Evolutionary conservation across 2,888 invertebrate species (phyloP), one percentile per base, ranked within the genome.

Genomic region (Spisula subtruncata): DNA sequence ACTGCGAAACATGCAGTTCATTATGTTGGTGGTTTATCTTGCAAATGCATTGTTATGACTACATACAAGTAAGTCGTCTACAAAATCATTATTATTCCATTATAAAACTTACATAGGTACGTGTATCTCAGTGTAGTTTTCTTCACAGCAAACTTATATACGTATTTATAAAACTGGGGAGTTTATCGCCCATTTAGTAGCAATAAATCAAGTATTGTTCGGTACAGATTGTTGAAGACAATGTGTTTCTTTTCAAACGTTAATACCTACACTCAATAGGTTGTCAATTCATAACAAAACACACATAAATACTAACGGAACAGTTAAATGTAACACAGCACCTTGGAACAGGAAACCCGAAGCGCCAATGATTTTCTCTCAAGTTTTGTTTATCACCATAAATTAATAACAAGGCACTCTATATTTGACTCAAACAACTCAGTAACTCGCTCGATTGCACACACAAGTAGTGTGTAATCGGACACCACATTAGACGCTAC

Each of bases 381-480:
- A 83, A 81, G 87, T 35, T 81, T 83, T 83, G 88, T 88, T 80
- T 84, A 91, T 86, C 89, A 87, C 86, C 84, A 91, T 90, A 89
- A 92, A 92, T 90, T 92, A 91, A 91, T 93, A 90, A 87, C 71
- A 85, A 66, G 86, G 83, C 60, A 87, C 83, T 83, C 89, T 90
- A 87, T 92, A 92, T 89, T 92, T 87, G 90, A 35, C 81, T 80
- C 89, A 89, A 56, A 83, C 81, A 85, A 82, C 83, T 86, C 83
- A 75, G 87, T 89, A 89, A 66, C 91, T 90, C 89, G 93, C 86
- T 88, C 84, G 54, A 83, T 1, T 60, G 92, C 86, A 83, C 92
- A 89, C 86, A 93, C 88, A 80, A 85, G 60, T 89, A 82, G 35
- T 48, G 14, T 20, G 93, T 75, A 88, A 93, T 86, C 35, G 83